These are phyloP conservation scores for Hymenochirus boettgeri DNA, from an alignment of 2,113 vertebrate genomes.

Conservation along the genomic window DNA sequence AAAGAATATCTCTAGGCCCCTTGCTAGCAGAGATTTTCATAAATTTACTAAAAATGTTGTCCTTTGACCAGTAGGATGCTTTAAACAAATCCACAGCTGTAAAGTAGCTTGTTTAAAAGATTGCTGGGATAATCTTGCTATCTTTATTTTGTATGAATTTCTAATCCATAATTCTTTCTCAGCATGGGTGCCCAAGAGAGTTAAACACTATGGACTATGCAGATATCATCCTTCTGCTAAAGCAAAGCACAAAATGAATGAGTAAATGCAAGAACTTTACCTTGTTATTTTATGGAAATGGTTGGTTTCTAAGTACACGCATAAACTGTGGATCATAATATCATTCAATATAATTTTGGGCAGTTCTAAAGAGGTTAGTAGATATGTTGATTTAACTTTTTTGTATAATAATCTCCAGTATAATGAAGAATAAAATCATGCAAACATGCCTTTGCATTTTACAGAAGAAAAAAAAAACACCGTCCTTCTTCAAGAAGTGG, in stretches of 20 bases:
- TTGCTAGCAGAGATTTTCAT: neutral
- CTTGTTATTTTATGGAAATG: slow-evolving; percentile 6
- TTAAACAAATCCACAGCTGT: neutral
- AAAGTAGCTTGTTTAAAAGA: neutral
- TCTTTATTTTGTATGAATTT: slow-evolving; percentile 5
- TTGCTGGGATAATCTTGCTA: neutral
- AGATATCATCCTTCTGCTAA: neutral
- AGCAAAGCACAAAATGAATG: neutral
- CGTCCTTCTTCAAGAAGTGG: too few species aligned
- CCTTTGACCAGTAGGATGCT: neutral
- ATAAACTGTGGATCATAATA: slow-evolving; percentile 5
- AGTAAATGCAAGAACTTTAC: neutral
- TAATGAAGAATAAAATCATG: too few species aligned
- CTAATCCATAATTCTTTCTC: slow-evolving; percentile 1
- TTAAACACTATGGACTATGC: slow-evolving; percentile 1
- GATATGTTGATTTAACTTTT: too few species aligned
- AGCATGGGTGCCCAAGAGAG: slow-evolving; percentile 1
- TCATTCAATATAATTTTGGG: too few species aligned
- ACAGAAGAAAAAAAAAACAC: too few species aligned
- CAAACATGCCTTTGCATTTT: too few species aligned
- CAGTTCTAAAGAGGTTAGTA: too few species aligned
- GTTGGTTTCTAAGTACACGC: slow-evolving; percentile 28
- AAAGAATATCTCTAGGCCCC: too few species aligned
- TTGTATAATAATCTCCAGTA: too few species aligned
- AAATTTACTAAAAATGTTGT: neutral